Evolutionary conservation across 2,797 vertebrate species (phyloP), one percentile per base, ranked within the genome.

Genomic region (Sebastes iracundus): DNA sequence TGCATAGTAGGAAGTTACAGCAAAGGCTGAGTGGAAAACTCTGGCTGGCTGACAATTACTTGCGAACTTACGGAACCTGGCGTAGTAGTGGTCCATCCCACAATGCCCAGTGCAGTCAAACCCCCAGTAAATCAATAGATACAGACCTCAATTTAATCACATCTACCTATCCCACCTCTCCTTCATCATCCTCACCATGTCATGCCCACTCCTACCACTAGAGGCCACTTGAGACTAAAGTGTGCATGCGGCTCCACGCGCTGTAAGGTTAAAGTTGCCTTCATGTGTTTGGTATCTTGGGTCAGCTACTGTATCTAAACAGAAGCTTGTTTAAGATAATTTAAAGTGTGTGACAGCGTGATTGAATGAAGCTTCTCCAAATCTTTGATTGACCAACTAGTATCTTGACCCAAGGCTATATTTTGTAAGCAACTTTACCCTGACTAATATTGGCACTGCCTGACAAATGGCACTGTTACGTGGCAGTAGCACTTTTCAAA

Each of bases 1-100:
- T 94, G 94, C 94, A 95, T 96, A 96, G 93, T 96, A 96, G 95
- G 96, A 96, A 96, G 95, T 95, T 95, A 95, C 93, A 96, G 94
- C 95, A 95, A 68, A 96, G 95, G 94, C 94, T 95, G 95, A 96
- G 95, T 95, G 95, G 95, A 93, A 96, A 96, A 96, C 93, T 95
- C 95, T 96, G 95, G 96, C 93, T 93, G 95, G 93, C 91, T 92
- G 95, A 96, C 94, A 96, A 96, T 96, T 93, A 95, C 95, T 91
- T 96, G 90, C 96, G 96, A 94, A 83, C 94, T 93, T 93, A 96
- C 78, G 96, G 96, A 96, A 93, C 91, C 94, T 96, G 96, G 95
- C 96, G 96, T 96, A 96, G 80, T 95, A 95, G 85, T 86, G 95
- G 94, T 94, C 93, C 92, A 95, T 95, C 85, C 92, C 94, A 95